Evolutionary conservation across 2,888 invertebrate genomes (phyloP).

Genomic region (Steinernema hermaphroditum): DNA sequence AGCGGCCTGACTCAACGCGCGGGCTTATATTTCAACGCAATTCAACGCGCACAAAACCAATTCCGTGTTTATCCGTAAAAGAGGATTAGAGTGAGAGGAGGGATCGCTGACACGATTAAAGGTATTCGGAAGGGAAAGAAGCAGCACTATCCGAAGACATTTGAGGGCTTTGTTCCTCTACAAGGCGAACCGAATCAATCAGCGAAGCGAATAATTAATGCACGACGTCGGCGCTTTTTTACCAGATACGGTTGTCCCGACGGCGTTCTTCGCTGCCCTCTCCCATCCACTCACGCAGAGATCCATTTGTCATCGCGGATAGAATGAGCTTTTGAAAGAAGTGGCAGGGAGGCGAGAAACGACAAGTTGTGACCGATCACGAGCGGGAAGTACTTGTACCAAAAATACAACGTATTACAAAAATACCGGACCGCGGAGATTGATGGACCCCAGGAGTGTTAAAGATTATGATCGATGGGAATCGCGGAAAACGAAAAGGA

Average conservation of each 20-base stretch:
- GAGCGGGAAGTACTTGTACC: background rate
- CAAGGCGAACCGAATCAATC: slow-evolving; percentile 16
- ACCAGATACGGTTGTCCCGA: slow-evolving; percentile 27
- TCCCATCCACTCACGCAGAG: slow-evolving; percentile 5
- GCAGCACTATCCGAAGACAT: background rate
- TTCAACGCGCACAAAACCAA: slow-evolving; percentile 7
- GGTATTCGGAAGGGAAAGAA: background rate
- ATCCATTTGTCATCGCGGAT: slow-evolving; percentile 17
- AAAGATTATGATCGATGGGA: slow-evolving; percentile 9
- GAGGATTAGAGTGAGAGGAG: slow-evolving; percentile 23
- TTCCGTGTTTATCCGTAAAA: slow-evolving; percentile 25
- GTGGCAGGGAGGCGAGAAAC: background rate
- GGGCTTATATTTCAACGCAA: background rate
- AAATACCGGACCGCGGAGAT: slow-evolving; percentile 2
- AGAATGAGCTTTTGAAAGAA: background rate
- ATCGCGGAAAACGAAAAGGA: background rate
- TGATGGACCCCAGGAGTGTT: slow-evolving; percentile 19
- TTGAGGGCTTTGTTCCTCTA: too few species aligned
- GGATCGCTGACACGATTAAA: slow-evolving; percentile 12
- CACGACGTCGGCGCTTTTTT: slow-evolving; percentile 27
- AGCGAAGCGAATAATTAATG: slow-evolving; percentile 29
- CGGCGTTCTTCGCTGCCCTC: background rate
- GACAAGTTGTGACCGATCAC: background rate
- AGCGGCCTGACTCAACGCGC: background rate
- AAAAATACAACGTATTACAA: background rate